Percentiles rank a stretch among this genome's conserved stretches.
phyloP scores from a whole-genome alignment of 2,888 invertebrate genomes.

The Heteropelma amictum region DNA sequence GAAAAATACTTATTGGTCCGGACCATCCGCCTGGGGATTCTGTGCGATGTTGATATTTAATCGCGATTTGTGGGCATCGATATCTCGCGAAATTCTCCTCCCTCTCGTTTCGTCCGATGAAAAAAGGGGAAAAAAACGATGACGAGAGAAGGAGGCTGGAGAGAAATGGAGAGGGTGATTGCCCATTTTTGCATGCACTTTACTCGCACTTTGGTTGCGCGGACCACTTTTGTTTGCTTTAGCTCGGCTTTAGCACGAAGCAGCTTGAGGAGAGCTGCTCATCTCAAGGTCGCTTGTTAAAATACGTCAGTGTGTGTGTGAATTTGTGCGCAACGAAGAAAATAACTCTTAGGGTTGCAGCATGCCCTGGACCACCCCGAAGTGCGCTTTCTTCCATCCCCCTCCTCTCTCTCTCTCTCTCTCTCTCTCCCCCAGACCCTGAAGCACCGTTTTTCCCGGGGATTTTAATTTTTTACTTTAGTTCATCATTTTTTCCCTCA shows the following conservation, averaged over 20 bases:
- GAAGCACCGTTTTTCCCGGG: no score
- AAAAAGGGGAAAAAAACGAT: conserved; percentile 21
- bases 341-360: conserved; percentile 50
- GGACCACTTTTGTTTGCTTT: conserved; percentile 44
- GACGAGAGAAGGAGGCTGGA: background rate
- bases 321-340: background rate
- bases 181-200: conserved; percentile 47
- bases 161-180: conserved; percentile 34
- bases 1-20: no score
- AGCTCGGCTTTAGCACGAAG: conserved; percentile 26
- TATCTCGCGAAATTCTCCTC: no score
- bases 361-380: conserved; percentile 61
- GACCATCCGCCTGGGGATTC: no score
- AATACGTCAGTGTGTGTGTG: conserved; percentile 53
- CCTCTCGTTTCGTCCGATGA: background rate
- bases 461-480: no score
- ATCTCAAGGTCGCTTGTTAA: conserved; percentile 64
- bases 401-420: conserved; percentile 5
- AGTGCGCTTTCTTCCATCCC: conserved; percentile 33
- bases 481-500: no score
- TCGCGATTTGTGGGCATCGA: no score
- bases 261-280: conserved; percentile 50
- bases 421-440: conserved; percentile 6
- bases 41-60: conserved; percentile 8
- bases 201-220: no score